A percentile compares a stretch with the other conserved stretches of the same genome.
These are phyloP conservation scores for Drosophila paranaensis DNA, from an alignment of 2,888 invertebrate genomes.

Conservation along the genomic window DNA sequence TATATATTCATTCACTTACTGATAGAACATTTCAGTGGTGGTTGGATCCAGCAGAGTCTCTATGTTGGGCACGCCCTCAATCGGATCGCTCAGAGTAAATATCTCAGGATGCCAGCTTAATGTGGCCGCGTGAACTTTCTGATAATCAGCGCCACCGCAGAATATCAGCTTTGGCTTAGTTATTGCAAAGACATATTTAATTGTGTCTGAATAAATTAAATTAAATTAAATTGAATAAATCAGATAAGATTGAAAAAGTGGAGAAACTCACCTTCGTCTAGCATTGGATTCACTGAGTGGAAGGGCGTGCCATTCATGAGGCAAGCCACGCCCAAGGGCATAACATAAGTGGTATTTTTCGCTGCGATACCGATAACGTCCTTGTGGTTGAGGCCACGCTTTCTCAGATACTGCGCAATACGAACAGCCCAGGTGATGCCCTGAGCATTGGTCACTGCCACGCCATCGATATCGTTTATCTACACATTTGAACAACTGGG, in stretches of 20 bases:
- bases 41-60: conserved; percentile 62
- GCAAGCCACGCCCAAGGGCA: conserved; percentile 74
- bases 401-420: conserved; percentile 71
- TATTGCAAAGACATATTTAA: conserved; percentile 54
- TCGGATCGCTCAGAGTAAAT: conserved; percentile 47
- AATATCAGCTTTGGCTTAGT: conserved; percentile 67
- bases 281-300: conserved; percentile 68
- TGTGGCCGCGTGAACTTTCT: conserved; percentile 58
- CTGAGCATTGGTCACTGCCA: conserved; percentile 65
- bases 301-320: conserved; percentile 72
- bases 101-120: conserved; percentile 61
- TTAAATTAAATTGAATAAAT: background rate
- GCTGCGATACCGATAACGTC: conserved; percentile 77
- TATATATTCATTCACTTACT: conserved; percentile 33
- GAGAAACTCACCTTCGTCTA: conserved; percentile 63
- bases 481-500: conserved; percentile 18
- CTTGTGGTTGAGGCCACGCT: conserved; percentile 67
- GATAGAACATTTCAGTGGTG: conserved; percentile 56
- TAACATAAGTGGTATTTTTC: conserved; percentile 72
- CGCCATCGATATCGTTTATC: conserved; percentile 72
- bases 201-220: conserved; percentile 41
- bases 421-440: conserved; percentile 71
- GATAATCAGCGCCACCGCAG: conserved; percentile 62
- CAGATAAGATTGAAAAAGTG: background rate
- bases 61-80: conserved; percentile 58